These are phyloP conservation scores for Anastrepha ludens DNA, from an alignment of 1,140 invertebrate genomes.

Conservation along the genomic window DNA sequence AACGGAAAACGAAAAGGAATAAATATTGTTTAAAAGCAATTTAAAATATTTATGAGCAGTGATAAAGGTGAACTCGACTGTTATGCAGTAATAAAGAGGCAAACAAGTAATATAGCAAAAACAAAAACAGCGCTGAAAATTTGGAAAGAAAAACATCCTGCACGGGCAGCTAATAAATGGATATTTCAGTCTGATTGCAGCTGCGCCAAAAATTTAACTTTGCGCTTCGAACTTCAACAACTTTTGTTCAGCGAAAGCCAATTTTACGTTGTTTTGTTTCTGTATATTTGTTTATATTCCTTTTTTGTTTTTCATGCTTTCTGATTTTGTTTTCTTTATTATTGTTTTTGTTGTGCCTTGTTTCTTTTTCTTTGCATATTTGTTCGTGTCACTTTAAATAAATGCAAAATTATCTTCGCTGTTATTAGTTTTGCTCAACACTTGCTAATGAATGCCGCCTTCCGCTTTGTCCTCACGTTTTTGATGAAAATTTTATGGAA, in stretches of 20 bases:
- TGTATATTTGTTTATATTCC: background rate
- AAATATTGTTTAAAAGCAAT: slow-evolving; percentile 34
- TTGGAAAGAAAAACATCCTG: background rate
- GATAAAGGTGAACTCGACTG: slow-evolving; percentile 11
- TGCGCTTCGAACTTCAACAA: background rate
- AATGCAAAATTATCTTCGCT: slow-evolving; percentile 14
- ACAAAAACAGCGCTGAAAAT: background rate
- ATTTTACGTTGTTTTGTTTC: background rate
- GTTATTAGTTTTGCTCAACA: slow-evolving; percentile 23
- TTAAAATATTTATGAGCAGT: slow-evolving; percentile 26
- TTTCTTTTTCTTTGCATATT: background rate
- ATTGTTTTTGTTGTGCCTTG: background rate
- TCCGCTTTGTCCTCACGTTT: background rate
- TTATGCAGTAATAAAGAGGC: background rate
- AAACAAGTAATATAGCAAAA: background rate
- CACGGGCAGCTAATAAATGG: background rate
- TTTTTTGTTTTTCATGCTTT: too few species aligned
- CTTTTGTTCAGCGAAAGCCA: background rate
- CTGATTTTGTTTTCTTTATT: too few species aligned
- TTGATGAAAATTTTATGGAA: background rate
- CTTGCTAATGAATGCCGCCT: slow-evolving; percentile 13
- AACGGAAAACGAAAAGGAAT: background rate
- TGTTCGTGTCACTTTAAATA: slow-evolving; percentile 21
- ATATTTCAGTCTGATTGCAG: background rate
- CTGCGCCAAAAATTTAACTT: background rate